A percentile compares a stretch with the other conserved stretches of the same genome.
Evolutionary conservation across 1,140 invertebrate species (phyloP).

Genomic region (Vanessa atalanta): DNA sequence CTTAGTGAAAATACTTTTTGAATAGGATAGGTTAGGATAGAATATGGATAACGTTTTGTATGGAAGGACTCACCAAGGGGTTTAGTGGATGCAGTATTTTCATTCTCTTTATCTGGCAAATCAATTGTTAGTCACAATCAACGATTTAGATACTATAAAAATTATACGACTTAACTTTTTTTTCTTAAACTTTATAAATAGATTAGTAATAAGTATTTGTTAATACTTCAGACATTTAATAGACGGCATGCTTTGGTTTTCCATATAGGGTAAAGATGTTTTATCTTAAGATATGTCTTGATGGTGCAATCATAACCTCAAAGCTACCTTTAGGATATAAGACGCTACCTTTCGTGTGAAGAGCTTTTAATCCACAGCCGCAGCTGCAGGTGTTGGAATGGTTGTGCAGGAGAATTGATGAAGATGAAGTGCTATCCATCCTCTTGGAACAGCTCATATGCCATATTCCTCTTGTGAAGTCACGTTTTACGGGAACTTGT

Average conservation of each 20-base stretch:
- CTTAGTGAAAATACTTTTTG: background rate
- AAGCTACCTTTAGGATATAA: constrained; percentile 38
- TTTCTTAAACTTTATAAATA: too few species aligned
- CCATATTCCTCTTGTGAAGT: constrained; percentile 85
- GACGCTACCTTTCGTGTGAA: constrained; percentile 86
- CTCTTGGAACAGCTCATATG: constrained; percentile 82
- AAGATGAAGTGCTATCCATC: constrained; percentile 53
- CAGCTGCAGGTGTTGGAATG: constrained; percentile 82
- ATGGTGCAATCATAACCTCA: constrained; percentile 74
- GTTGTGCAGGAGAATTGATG: constrained; percentile 64
- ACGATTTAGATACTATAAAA: too few species aligned
- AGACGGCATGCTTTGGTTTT: too few species aligned
- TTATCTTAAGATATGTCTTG: background rate
- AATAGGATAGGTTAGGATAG: constrained; percentile 16
- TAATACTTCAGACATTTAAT: too few species aligned
- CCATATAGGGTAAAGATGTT: background rate
- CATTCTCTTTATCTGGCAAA: constrained; percentile 54
- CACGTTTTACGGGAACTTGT: constrained; percentile 81
- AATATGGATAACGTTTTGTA: constrained; percentile 22
- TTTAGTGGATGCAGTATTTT: constrained; percentile 50
- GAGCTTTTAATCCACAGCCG: constrained; percentile 81
- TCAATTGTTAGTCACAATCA: constrained; percentile 27
- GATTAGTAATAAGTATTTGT: too few species aligned
- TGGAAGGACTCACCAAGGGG: constrained; percentile 62
- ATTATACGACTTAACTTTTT: too few species aligned